These are phyloP conservation scores for Odocoileus virginianus DNA, from an alignment of 2,113 vertebrate genomes.

Conservation along the genomic window DNA sequence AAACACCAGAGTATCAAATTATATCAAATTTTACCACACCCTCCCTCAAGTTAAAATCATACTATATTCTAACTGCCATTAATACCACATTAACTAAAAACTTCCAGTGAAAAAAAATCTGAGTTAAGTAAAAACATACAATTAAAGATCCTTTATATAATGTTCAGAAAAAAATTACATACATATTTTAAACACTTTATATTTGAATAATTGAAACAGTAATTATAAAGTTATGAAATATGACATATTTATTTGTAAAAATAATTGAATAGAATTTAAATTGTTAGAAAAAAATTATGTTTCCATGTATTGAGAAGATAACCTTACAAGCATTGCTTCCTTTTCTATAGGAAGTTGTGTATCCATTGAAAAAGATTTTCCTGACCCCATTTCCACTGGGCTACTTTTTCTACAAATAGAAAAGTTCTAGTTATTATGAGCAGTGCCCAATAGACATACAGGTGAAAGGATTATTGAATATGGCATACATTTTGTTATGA, in stretches of 20 bases:
- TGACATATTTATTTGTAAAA: background rate
- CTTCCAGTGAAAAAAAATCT: background rate
- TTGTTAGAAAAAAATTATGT: background rate
- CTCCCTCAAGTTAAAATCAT: background rate
- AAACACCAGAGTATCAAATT: background rate
- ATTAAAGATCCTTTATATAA: background rate
- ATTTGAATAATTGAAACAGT: background rate
- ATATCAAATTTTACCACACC: background rate
- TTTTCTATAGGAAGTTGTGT: background rate
- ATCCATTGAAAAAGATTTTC: slow-evolving; percentile 37
- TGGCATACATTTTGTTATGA: slow-evolving; percentile 52
- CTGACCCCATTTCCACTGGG: slow-evolving; percentile 54
- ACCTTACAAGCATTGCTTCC: background rate
- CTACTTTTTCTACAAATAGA: slow-evolving; percentile 39
- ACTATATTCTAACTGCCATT: background rate
- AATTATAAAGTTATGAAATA: background rate
- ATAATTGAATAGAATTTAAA: background rate
- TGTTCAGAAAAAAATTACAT: background rate
- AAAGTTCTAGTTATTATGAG: slow-evolving; percentile 63
- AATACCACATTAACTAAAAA: background rate
- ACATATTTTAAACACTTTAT: background rate
- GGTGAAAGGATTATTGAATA: slow-evolving; percentile 59
- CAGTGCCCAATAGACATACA: background rate
- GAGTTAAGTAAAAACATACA: background rate
- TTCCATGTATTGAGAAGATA: background rate